Base-by-base conservation (phyloP, 2,888 invertebrate species). In the Caenorhabditis afra region DNA sequence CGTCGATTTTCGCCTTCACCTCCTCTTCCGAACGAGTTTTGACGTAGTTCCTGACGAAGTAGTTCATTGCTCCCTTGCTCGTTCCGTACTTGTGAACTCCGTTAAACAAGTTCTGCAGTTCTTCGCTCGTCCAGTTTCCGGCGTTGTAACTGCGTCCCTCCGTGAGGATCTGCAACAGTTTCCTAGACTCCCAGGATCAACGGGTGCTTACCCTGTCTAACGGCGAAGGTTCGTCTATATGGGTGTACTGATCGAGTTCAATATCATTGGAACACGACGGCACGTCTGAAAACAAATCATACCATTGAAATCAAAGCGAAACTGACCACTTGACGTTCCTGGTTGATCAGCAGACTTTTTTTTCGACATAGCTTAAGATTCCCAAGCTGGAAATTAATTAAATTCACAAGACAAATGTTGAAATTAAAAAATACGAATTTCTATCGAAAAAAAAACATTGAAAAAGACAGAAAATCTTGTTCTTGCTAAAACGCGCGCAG, bases 51-150 rank as follows among this genome's bases (percentile, higher is more conserved):
- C 44, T 35, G 22, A 47, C 35, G n/a, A 76, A 62, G 44, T 81
- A 81, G 16, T 20, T 50, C 29, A 73, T 37, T 0, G 81, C 41
- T 22, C 52, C 61, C 16, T 16, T 23, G 1, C 20, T 16, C 7
- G 81, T 78, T 22, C 81, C 81, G 29, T 81, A 82, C 62, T 76
- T 77, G 20, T 20, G n/a, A 3, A 83, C 29, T 4, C 64, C 77
- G n/a, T 77, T 71, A 14, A 55, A 66, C 18, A 81, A 44, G 1
- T 61, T 39, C 16, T 61, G 52, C 45, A 83, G 41, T 18, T 81
- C 79, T 3, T 66, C 66, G 22, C 81, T 81, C 10, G 58, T 39
- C 83, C 83, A 83, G 14, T 67, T 44, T 12, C 74, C 81, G 5
- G 44, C 73, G 29, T 83, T 83, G 64, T 50, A 81, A 35, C 73